phyloP scores from a whole-genome alignment of 2,113 vertebrate species.

The Clarias macrocephalus region DNA sequence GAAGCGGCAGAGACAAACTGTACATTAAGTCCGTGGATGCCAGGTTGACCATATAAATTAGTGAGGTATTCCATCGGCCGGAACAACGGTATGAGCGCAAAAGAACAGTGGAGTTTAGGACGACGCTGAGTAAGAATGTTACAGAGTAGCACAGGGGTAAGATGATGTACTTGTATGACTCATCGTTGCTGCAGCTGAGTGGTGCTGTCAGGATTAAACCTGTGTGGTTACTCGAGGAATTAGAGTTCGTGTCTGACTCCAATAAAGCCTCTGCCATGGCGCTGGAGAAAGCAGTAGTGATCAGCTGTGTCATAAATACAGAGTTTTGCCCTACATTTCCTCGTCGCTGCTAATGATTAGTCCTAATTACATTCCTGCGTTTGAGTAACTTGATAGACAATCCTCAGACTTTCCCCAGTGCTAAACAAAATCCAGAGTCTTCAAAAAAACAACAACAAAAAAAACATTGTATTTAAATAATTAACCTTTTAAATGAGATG shows the following conservation, averaged over 20 bases:
- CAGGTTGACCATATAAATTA: constrained; percentile 83
- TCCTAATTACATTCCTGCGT: neutral
- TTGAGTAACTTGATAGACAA: neutral
- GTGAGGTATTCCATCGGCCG: constrained; percentile 79
- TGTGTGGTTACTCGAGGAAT: constrained; percentile 26
- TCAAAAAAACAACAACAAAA: constrained; percentile 6
- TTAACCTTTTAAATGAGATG: neutral
- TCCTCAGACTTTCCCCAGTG: constrained; percentile 16
- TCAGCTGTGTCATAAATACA: constrained; percentile 12
- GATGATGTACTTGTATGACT: constrained; percentile 81
- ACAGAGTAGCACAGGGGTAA: constrained; percentile 79
- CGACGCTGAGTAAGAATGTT: constrained; percentile 78
- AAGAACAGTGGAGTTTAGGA: constrained; percentile 77
- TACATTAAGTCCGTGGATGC: constrained; percentile 82
- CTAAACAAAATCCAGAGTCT: neutral
- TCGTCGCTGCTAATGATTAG: neutral
- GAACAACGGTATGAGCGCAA: constrained; percentile 68
- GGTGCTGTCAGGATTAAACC: neutral
- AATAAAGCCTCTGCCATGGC: constrained; percentile 25
- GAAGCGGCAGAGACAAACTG: constrained; percentile 79
- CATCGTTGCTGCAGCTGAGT: constrained; percentile 73
- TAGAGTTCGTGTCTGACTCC: constrained; percentile 10
- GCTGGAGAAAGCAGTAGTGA: constrained; percentile 34
- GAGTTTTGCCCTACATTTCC: constrained; percentile 33
- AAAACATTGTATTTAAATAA: neutral